Evolutionary conservation across 2,888 invertebrate genomes (phyloP).

Genomic region (Andrena marginata): DNA sequence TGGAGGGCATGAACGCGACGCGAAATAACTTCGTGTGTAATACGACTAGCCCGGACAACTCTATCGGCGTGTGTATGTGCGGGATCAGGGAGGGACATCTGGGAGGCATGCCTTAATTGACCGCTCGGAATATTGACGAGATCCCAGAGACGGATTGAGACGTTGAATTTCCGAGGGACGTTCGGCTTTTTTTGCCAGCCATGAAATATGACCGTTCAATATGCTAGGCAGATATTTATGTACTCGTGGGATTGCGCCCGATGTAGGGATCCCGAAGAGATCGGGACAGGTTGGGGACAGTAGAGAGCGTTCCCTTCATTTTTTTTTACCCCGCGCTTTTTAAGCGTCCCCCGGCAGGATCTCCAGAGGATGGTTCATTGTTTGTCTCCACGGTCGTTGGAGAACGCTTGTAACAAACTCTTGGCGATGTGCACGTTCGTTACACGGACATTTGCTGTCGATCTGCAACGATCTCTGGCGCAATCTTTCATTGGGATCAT

Average conservation of each 20-base stretch:
- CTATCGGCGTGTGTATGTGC: slow-evolving; percentile 58
- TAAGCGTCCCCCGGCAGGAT: not conserved
- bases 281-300: slow-evolving; percentile 36
- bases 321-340: slow-evolving; percentile 30
- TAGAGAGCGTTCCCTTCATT: slow-evolving; percentile 26
- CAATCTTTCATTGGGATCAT: not conserved
- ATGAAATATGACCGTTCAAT: slow-evolving; percentile 80
- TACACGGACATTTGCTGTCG: too few species aligned
- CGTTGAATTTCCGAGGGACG: slow-evolving; percentile 78
- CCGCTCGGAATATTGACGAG: slow-evolving; percentile 80
- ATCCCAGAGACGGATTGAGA: slow-evolving; percentile 80
- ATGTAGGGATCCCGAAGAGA: slow-evolving; percentile 36
- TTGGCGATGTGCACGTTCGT: not conserved
- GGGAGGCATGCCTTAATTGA: slow-evolving; percentile 80
- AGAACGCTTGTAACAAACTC: not conserved
- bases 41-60: slow-evolving; percentile 55
- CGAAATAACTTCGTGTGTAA: slow-evolving; percentile 51
- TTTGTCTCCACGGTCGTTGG: not conserved
- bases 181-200: slow-evolving; percentile 64
- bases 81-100: slow-evolving; percentile 73
- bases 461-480: not conserved
- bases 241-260: slow-evolving; percentile 70
- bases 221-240: slow-evolving; percentile 76
- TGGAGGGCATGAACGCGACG: slow-evolving; percentile 35
- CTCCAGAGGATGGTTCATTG: slow-evolving; percentile 13